These are phyloP conservation scores for Florisuga fusca DNA, from an alignment of 2,797 vertebrate genomes.

Conservation along the genomic window DNA sequence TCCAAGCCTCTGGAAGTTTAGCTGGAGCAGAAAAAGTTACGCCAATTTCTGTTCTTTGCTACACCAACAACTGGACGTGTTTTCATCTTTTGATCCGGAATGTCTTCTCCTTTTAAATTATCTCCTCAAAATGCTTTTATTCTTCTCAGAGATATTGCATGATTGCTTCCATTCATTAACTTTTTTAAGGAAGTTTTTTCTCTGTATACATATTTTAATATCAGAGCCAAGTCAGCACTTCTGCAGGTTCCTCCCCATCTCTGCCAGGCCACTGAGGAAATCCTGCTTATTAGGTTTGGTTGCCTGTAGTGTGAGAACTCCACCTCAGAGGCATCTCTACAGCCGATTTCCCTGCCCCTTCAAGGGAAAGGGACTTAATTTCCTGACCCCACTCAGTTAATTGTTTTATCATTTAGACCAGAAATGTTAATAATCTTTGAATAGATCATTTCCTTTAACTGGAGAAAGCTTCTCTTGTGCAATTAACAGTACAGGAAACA, in stretches of 20 bases:
- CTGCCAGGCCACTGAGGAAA: constrained; percentile 58
- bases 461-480: constrained; percentile 46
- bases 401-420: constrained; percentile 35
- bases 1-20: constrained; percentile 68
- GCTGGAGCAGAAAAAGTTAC: constrained; percentile 46
- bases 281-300: constrained; percentile 53
- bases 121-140: not conserved
- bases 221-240: constrained; percentile 21
- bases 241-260: not conserved
- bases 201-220: not conserved
- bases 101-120: not conserved
- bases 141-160: not conserved
- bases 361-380: constrained; percentile 4
- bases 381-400: constrained; percentile 44
- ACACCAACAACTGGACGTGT: not conserved
- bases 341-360: not conserved
- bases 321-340: constrained; percentile 28
- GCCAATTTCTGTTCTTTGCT: constrained; percentile 44
- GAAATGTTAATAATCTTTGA: constrained; percentile 60
- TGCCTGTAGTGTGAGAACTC: constrained; percentile 21
- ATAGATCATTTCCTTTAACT: constrained; percentile 70
- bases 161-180: not conserved
- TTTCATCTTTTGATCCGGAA: constrained; percentile 25
- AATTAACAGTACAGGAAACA: constrained; percentile 75
- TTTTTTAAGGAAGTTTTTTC: not conserved